Base-by-base conservation (phyloP, 1,140 invertebrate genomes). In the Macrobrachium rosenbergii region DNA sequence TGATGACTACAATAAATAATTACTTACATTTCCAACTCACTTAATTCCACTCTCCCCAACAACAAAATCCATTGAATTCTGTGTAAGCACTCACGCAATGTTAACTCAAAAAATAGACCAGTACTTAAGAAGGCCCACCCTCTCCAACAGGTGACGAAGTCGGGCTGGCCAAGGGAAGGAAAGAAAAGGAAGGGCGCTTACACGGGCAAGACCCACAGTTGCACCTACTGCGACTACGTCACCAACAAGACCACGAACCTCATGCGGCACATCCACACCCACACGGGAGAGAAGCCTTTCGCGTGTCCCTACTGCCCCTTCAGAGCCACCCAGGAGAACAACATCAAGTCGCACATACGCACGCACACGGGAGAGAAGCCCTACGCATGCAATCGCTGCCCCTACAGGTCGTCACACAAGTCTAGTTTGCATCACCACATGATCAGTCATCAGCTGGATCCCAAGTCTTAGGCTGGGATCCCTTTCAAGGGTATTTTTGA, bases 181-280 rank as follows among this genome's bases (percentile, higher is more conserved):
- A 52, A 52, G 52, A 52, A 52, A 12, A 52, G 52, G 52, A 52
- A 52, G 52, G 52, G 52, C 52, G 12, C 0, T 2, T 52, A 52
- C 52, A 52, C 52, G 52, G 52, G 52, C 52, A 52, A 52, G 52
- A 52, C 52, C 52, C 52, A 52, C 52, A 80, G 37, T 45, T 80
- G 77, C 60, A 28, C 58, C 19, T 80, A 80, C n/a, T 80, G 77
- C 28, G n/a, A 52, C 59, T 80, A 80, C 77, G 21, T 80, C 21
- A 80, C 77, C 52, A 80, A 80, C 77, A 80, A 80, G 77, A 80
- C 77, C n/a, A 80, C 77, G 23, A 80, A 80, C 59, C 77, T 80
- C 19, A 60, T 59, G 17, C 19, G 77, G 28, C 77, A 80, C 58
- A 80, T 80, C 28, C 77, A 60, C 23, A 80, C 77, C 21, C 77